Conservation (phyloP, 2,113 vertebrate genomes). For the Rhinopomastus cyanomelas region DNA sequence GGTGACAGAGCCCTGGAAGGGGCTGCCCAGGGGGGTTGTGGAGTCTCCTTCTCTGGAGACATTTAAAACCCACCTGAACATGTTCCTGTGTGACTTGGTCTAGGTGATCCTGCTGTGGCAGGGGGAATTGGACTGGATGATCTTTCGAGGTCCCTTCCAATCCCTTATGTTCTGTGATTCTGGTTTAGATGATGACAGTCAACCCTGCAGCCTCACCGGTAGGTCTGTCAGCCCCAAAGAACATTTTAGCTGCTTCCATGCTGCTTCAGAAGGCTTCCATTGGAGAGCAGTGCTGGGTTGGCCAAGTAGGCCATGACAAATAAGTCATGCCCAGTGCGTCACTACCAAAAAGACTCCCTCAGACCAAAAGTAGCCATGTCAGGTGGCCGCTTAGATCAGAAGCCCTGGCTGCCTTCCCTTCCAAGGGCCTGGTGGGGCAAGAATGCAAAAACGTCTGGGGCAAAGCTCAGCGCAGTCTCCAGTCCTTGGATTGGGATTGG, state of each 20-base stretch:
- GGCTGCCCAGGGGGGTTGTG: too few species aligned
- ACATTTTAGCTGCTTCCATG: background rate
- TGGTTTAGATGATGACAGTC: accelerated
- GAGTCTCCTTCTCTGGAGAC: too few species aligned
- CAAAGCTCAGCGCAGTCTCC: background rate
- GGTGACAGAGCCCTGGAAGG: too few species aligned
- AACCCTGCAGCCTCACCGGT: background rate
- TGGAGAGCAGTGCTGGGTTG: background rate
- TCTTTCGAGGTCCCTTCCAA: too few species aligned
- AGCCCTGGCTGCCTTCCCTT: background rate
- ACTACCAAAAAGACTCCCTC: background rate
- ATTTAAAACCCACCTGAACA: too few species aligned
- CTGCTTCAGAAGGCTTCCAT: background rate
- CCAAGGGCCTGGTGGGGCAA: too few species aligned
- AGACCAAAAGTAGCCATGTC: background rate
- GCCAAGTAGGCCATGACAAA: background rate
- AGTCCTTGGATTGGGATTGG: background rate
- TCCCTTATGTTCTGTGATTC: too few species aligned
- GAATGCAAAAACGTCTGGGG: background rate
- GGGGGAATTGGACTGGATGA: too few species aligned
- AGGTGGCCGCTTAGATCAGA: background rate
- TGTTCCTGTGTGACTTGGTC: too few species aligned
- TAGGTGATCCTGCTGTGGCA: too few species aligned
- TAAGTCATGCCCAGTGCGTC: accelerated
- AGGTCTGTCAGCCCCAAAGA: background rate